Conservation (phyloP, 1,140 invertebrate genomes). For the Palaemon carinicauda region DNA sequence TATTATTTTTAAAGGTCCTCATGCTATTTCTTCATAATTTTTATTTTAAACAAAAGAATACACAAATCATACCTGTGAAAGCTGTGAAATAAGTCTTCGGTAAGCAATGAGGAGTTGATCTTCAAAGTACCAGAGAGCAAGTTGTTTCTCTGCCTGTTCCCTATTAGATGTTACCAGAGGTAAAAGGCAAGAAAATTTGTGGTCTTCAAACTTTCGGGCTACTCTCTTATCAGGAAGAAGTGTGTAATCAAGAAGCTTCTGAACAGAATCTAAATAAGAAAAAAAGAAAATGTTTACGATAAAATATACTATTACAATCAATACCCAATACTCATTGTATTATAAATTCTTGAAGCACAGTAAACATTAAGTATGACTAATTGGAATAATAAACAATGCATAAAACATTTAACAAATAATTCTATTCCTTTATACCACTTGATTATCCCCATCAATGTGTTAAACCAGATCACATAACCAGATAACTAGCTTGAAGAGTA, state of each 20-base stretch:
- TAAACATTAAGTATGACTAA: no score
- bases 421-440: no score
- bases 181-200: slow-evolving; percentile 66
- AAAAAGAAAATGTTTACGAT: neutral
- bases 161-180: slow-evolving; percentile 64
- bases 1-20: no score
- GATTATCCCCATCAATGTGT: no score
- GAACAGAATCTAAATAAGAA: slow-evolving; percentile 71
- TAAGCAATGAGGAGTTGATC: slow-evolving; percentile 82
- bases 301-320: no score
- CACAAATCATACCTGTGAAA: slow-evolving; percentile 68
- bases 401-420: no score
- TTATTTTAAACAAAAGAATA: neutral
- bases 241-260: slow-evolving; percentile 80
- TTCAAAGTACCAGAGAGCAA: slow-evolving; percentile 80
- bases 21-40: no score
- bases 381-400: no score
- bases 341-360: no score
- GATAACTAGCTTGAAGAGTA: no score
- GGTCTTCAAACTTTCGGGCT: slow-evolving; percentile 77
- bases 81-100: slow-evolving; percentile 73
- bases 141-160: slow-evolving; percentile 65
- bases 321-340: no score
- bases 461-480: no score
- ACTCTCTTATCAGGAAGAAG: slow-evolving; percentile 78